A percentile compares a stretch with the other conserved stretches of the same genome.
These are phyloP conservation scores for Brachionus calyciflorus DNA, from an alignment of 1,140 invertebrate species.

Conservation along the genomic window DNA sequence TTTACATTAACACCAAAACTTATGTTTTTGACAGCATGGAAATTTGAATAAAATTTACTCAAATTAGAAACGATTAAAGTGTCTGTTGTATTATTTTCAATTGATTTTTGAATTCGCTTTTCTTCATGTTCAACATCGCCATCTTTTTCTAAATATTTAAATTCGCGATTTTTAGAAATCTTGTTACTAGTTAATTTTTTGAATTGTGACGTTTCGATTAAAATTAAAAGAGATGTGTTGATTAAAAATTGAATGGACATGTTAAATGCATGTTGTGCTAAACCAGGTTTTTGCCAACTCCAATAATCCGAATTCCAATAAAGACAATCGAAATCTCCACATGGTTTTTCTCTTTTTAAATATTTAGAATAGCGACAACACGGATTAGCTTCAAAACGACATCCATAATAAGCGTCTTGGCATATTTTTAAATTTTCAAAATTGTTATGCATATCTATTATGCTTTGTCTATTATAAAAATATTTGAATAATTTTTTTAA, in stretches of 20 bases:
- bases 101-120: conserved; percentile 23
- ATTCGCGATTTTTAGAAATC: too few species aligned
- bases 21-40: background rate
- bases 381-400: conserved; percentile 9
- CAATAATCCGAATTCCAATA: conserved; percentile 8
- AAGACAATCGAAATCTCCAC: conserved; percentile 15
- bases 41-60: background rate
- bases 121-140: conserved; percentile 9
- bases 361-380: conserved; percentile 16
- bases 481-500: too few species aligned
- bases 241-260: background rate
- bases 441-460: background rate
- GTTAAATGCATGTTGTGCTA: background rate
- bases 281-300: conserved; percentile 40
- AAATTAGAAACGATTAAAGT: background rate
- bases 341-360: background rate
- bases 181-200: background rate
- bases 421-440: conserved; percentile 15
- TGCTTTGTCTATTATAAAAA: background rate
- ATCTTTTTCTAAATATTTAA: conserved; percentile 19
- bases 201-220: background rate
- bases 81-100: background rate
- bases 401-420: background rate
- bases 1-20: background rate
- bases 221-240: background rate